These are phyloP conservation scores for Cataglyphis rosenhaueri DNA, from an alignment of 2,888 invertebrate genomes.

Conservation along the genomic window DNA sequence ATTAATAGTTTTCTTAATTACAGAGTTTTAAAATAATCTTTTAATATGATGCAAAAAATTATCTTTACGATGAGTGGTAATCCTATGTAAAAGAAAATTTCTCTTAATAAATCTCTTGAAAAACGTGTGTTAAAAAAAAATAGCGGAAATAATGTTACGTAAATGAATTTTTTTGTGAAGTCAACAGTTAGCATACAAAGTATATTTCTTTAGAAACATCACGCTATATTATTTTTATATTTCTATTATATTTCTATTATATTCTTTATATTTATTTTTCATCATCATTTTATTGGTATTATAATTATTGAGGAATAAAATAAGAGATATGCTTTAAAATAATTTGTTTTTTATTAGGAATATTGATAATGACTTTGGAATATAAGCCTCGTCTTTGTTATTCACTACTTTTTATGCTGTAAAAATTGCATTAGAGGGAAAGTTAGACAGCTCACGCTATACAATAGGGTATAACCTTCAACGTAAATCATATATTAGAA, in stretches of 20 bases:
- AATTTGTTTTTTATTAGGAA: not conserved
- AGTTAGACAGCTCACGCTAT: slow-evolving; percentile 19
- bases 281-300: slow-evolving; percentile 8
- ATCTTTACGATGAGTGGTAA: not conserved
- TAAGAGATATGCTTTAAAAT: not conserved
- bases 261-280: not conserved
- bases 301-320: not conserved
- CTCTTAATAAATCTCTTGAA: not conserved
- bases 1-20: not conserved
- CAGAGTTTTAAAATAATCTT: not conserved
- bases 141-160: not conserved
- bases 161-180: not conserved
- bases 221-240: not conserved
- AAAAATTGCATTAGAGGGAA: slow-evolving; percentile 32
- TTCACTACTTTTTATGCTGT: not conserved
- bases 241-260: not conserved
- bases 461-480: slow-evolving; percentile 8
- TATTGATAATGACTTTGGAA: not conserved
- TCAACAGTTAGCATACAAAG: not conserved
- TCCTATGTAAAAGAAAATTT: not conserved
- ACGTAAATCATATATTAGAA: slow-evolving; percentile 25
- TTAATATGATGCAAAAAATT: not conserved
- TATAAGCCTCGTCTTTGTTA: slow-evolving; percentile 11
- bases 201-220: not conserved
- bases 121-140: not conserved